Conservation (phyloP, 2,888 invertebrate species). For the Pyralis farinalis region DNA sequence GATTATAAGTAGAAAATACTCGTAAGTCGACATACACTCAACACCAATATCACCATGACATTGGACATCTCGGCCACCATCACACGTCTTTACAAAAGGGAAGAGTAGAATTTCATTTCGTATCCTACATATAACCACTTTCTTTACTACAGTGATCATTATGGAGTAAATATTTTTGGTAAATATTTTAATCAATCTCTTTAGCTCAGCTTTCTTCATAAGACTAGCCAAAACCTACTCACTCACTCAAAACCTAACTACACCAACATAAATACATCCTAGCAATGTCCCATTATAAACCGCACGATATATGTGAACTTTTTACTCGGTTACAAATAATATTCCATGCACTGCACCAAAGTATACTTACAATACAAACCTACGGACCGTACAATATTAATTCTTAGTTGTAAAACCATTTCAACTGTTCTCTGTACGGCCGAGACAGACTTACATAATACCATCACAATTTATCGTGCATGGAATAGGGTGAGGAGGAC, state of each 20-base stretch:
- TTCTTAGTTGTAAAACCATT: conserved; percentile 19
- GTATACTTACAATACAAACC: conserved; percentile 25
- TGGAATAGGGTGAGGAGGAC: conserved; percentile 24
- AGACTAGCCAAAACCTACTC: conserved; percentile 33
- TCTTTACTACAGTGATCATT: conserved; percentile 29
- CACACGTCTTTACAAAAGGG: conserved; percentile 13
- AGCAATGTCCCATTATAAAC: conserved; percentile 28
- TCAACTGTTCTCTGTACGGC: conserved; percentile 2
- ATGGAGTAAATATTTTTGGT: conserved; percentile 49
- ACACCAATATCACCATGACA: neutral
- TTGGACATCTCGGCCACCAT: conserved; percentile 4
- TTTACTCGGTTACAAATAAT: conserved; percentile 17
- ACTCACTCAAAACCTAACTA: too few relatives aligned
- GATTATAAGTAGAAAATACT: conserved; percentile 15
- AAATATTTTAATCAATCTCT: conserved; percentile 25
- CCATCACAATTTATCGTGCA: conserved; percentile 33
- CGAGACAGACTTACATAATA: conserved; percentile 12
- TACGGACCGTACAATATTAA: conserved; percentile 19
- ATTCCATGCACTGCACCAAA: conserved; percentile 40
- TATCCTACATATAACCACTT: conserved; percentile 9
- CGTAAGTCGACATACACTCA: conserved; percentile 17
- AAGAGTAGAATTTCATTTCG: conserved; percentile 23
- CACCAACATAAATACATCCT: conserved; percentile 21
- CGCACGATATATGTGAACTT: conserved; percentile 32
- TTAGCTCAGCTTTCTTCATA: conserved; percentile 23